A percentile compares a stretch with the other conserved stretches of the same genome.
Evolutionary conservation across 2,113 vertebrate genomes (phyloP).

Genomic region (Muntiacus reevesi): DNA sequence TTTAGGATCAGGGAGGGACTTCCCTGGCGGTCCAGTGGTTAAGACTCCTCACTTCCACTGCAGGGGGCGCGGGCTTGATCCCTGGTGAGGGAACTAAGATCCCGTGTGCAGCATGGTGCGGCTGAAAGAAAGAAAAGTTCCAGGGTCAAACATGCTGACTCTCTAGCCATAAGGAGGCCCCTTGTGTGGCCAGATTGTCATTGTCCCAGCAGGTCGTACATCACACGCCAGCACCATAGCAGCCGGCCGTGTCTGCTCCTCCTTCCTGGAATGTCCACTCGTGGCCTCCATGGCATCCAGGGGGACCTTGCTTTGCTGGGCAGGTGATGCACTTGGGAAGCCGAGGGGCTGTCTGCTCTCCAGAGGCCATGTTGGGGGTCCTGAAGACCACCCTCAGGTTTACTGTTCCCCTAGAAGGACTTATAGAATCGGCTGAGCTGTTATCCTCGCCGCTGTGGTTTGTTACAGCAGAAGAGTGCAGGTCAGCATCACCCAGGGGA

Average conservation of each 20-base stretch:
- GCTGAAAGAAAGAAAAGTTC: not conserved
- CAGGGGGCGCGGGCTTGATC: not conserved
- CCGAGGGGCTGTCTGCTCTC: not conserved
- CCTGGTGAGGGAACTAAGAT: not conserved
- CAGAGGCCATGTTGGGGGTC: not conserved
- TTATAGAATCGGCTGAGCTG: not conserved
- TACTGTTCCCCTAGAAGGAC: not conserved
- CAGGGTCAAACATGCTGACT: not conserved
- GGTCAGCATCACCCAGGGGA: not conserved
- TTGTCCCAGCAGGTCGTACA: rapidly evolving
- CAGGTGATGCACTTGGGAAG: not conserved
- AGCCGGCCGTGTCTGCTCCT: not conserved
- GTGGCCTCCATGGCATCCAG: not conserved
- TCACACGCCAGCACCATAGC: not conserved
- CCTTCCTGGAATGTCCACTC: not conserved
- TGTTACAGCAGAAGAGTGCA: not conserved
- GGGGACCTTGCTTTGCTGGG: not conserved
- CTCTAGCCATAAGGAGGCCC: not conserved
- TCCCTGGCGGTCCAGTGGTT: rapidly evolving
- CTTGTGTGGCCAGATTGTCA: not conserved
- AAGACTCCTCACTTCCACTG: not conserved
- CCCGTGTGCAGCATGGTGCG: rapidly evolving
- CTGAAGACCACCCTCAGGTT: not conserved
- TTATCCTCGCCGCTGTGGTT: not conserved
- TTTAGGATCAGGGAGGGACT: not conserved